A percentile compares a stretch with the other conserved stretches of the same genome.
Evolutionary conservation across 2,888 invertebrate genomes (phyloP).

Genomic region (Pherbina coryleti): DNA sequence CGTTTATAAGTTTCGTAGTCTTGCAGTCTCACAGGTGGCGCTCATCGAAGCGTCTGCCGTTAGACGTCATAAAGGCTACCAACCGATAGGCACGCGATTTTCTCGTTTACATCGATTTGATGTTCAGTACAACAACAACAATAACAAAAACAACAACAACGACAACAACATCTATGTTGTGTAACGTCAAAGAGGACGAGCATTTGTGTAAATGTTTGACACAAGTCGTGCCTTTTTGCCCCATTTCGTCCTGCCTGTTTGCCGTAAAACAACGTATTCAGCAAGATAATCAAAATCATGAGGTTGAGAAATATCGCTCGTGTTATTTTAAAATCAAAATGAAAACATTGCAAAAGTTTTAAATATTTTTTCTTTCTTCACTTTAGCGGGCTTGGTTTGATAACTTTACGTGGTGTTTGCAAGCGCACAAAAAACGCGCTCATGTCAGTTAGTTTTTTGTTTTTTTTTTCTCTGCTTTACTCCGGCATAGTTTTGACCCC

Average conservation of each 20-base stretch:
- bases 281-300: not conserved
- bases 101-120: slow-evolving; percentile 26
- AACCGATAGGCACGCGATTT: slow-evolving; percentile 17
- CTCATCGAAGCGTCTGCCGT: not conserved
- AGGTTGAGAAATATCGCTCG: not conserved
- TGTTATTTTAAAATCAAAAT: too few relatives aligned
- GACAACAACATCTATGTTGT: not conserved
- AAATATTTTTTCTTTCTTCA: too few relatives aligned
- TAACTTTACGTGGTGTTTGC: too few relatives aligned
- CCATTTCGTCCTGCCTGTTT: not conserved
- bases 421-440: too few relatives aligned
- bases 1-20: too few relatives aligned
- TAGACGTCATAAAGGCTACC: not conserved
- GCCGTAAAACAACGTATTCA: not conserved
- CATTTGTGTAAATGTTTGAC: not conserved
- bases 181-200: not conserved
- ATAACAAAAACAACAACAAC: not conserved
- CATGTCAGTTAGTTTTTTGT: too few relatives aligned
- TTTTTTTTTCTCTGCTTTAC: too few relatives aligned
- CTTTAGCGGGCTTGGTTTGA: too few relatives aligned
- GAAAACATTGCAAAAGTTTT: too few relatives aligned
- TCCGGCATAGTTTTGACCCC: too few relatives aligned
- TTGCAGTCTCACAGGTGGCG: too few relatives aligned
- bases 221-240: not conserved
- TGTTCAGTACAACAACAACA: not conserved